phyloP scores from a whole-genome alignment of 2,888 invertebrate genomes.

The Pseudococcus longispinus region DNA sequence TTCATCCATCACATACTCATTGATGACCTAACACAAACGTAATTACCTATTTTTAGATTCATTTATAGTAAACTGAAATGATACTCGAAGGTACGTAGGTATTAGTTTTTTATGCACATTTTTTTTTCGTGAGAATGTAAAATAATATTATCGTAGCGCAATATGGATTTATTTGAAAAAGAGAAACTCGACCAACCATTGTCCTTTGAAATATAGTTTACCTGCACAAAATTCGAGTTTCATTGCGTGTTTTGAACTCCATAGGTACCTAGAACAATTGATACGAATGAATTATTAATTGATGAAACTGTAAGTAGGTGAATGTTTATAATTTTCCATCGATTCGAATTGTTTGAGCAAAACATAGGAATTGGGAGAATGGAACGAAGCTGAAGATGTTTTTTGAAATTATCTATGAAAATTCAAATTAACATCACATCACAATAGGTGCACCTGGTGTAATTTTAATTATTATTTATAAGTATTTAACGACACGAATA shows the following conservation, averaged over 20 bases:
- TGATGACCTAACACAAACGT: not conserved
- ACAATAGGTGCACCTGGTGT: not conserved
- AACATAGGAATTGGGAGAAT: not conserved
- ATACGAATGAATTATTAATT: conserved; percentile 4
- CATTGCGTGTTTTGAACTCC: not conserved
- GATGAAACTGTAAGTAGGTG: not conserved
- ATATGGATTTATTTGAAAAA: not conserved
- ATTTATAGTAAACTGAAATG: not conserved
- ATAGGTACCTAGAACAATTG: not conserved
- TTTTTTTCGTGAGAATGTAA: no score
- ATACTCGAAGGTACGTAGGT: not conserved
- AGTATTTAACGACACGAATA: no score
- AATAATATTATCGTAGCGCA: not conserved
- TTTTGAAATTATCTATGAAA: not conserved
- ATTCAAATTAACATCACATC: not conserved
- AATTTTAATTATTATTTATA: no score
- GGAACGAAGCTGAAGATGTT: not conserved
- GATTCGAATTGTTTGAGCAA: not conserved
- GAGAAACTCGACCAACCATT: not conserved
- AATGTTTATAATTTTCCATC: not conserved
- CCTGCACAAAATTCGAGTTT: not conserved
- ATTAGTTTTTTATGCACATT: not conserved
- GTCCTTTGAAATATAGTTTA: not conserved
- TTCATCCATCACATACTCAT: not conserved
- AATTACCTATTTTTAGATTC: not conserved